These are phyloP conservation scores for Oryctolagus cuniculus DNA, from an alignment of 2,113 vertebrate genomes.

Conservation along the genomic window mOryCun1.1 NC_091434.1:14346501-14347000, in stretches of 20 bases:
- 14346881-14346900: neutral
- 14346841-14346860: neutral
- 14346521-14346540: neutral
- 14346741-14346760: neutral
- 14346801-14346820: neutral
- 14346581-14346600: neutral
- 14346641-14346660: neutral
- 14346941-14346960: neutral
- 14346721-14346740: neutral
- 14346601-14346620: neutral
- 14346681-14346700: neutral
- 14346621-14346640: neutral
- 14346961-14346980: neutral
- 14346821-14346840: neutral
- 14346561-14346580: neutral
- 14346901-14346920: neutral
- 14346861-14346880: rapidly evolving
- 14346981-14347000: neutral
- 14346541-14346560: neutral
- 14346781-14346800: conserved; percentile 26
- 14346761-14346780: neutral
- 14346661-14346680: neutral
- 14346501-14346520: neutral
- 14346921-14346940: neutral
- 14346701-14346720: neutral